Evolutionary conservation across 1,140 invertebrate genomes (phyloP), one percentile per base, ranked within the genome.

Genomic region (Drosophila nigromelanica): DNA sequence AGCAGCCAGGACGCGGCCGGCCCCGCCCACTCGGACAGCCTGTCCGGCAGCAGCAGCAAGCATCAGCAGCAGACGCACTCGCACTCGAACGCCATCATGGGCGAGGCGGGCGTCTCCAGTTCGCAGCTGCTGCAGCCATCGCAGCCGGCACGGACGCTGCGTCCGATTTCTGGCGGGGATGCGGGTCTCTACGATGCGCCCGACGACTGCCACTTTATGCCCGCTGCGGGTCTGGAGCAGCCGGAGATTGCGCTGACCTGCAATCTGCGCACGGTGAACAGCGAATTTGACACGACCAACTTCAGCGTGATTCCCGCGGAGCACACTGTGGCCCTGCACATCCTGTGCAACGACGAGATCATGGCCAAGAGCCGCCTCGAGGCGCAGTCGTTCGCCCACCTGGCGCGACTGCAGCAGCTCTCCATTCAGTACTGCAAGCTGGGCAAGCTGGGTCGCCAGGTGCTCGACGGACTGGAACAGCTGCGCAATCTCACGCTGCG

Each of bases 381-480:
- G 87, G 94, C 96, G 59, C 94, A 95, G 51, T 96, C 96, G 85
- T 97, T 98, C 79, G 93, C 95, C 10, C 96, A 97, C 92, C 92
- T 98, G 72, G 94, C 94, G 54, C 94, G 95, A 71, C 93, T 98
- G 48, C 93, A 95, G 80, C 95, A 96, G 90, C 93, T 98, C 62
- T 94, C 95, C 76, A 94, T 98, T 77, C 96, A 97, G 91, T 95
- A 96, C 85, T 98, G 97, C 93, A 97, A 97, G 92, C 92, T 98
- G 87, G 94, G 94, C 54, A 94, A 95, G 91, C 95, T 97, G 94
- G 95, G 96, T 33, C 92, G 94, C 21, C 95, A 94, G 60, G 95
- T 96, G 2, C 93, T 98, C 7, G 93, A 93, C 30, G 97, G 96
- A 11, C 93, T 98, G 24, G 91, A 93, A 78, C 94, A 96, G 90